Base-by-base conservation (phyloP, 2,888 invertebrate species). In the Ophion slaviceki region DNA sequence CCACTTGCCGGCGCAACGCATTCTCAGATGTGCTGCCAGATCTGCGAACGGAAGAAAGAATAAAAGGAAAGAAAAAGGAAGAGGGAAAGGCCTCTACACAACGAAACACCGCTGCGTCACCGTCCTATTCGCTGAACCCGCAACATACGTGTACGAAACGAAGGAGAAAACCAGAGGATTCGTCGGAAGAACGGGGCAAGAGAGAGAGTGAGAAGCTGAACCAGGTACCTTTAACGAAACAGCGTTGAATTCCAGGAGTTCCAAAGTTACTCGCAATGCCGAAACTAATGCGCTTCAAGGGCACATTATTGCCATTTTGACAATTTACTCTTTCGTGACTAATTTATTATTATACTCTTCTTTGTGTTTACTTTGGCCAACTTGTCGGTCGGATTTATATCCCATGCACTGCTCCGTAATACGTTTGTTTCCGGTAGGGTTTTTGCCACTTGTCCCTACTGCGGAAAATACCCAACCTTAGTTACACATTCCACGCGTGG, bases 241-340 rank as follows among this genome's bases (percentile, higher is more conserved):
- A 81, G 10, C 70, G 36, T 32, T 47, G 80, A 77, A 77, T 84
- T 84, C 79, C 84, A 77, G 66, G 47, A 71, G 68, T 81, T 77
- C 57, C 62, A 40, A 81, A 71, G 67, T 72, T 72, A 40, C 17
- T 72, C 53, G 72, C 11, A 61, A 20, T 14, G 14, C 45, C 61
- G 32, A n/a, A 20, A 70, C 64, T 64, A 71, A 64, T 57, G 57
- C 28, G 64, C 47, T 28, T 24, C 45, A 11, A 57, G 32, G 53
- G 24, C 24, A 10, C 28, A 5, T 70, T 53, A 70, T 53, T 53
- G 28, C 14, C 24, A 28, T 70, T 47, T 28, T 53, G 53, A 45
- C 24, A 1, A 5, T 11, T 57, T 11, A 32, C 53, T 36, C n/a
- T 72, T 59, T 32, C n/a, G 57, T 14, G 20, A 57, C 36, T 17